These are phyloP conservation scores for Sycobia sp. DNA, from an alignment of 1,140 invertebrate genomes.

Conservation along the genomic window DNA sequence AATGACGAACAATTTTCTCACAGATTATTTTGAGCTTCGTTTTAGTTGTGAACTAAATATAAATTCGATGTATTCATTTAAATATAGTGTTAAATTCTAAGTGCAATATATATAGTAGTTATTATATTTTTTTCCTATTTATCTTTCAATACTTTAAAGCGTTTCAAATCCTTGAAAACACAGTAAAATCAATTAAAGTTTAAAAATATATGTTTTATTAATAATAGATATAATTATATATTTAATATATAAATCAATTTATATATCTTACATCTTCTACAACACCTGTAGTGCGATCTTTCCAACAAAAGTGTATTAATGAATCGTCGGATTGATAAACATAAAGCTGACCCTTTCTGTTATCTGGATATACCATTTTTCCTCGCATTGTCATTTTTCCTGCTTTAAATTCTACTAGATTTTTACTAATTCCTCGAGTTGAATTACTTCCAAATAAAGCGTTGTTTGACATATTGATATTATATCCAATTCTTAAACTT, in stretches of 20 bases:
- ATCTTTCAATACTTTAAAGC: too few relatives aligned
- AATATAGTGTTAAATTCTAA: too few relatives aligned
- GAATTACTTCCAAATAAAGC: constrained; percentile 76
- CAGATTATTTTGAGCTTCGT: too few relatives aligned
- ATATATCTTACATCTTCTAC: constrained; percentile 73
- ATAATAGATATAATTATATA: not conserved
- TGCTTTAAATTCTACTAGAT: constrained; percentile 93
- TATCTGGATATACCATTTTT: constrained; percentile 94
- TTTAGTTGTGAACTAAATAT: too few relatives aligned
- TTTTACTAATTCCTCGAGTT: constrained; percentile 80
- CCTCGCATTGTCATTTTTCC: constrained; percentile 96
- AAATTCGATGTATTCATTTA: too few relatives aligned
- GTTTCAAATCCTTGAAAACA: too few relatives aligned
- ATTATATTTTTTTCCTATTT: too few relatives aligned
- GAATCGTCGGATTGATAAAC: constrained; percentile 95
- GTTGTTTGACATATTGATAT: constrained; percentile 60
- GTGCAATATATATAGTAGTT: too few relatives aligned
- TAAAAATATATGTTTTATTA: not conserved
- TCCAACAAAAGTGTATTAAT: constrained; percentile 98
- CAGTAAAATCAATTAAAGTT: not conserved
- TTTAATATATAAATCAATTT: constrained; percentile 1
- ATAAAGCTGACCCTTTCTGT: constrained; percentile 92
- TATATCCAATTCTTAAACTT: not conserved
- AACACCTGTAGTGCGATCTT: constrained; percentile 81
- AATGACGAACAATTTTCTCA: too few relatives aligned